Evolutionary conservation across 2,888 invertebrate species (phyloP), one percentile per base, ranked within the genome.

Genomic region (Prosapia bicincta): DNA sequence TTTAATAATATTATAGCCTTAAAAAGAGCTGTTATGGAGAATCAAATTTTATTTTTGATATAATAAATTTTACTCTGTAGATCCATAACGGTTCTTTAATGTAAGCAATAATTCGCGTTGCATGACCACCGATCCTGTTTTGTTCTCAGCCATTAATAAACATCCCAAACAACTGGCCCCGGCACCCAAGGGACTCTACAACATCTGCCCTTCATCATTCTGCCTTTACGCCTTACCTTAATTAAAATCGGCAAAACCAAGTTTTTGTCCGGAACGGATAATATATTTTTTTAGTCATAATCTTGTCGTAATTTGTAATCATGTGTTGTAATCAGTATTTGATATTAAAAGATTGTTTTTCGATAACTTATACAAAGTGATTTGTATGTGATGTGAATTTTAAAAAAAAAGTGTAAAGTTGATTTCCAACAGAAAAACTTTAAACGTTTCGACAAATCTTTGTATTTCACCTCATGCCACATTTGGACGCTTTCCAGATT

Each of bases 241-340:
- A 20, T 67, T 67, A 38, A 38, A 72, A 73, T 73, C 69, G 67
- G 26, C 67, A 73, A 73, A 73, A 67, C 73, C 68, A 66, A 25
- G 73, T 73, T 73, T 73, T 73, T 67, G 73, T 26, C 68, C 66
- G 43, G n/a, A 67, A 26, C 26, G 26, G 43, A 73, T 25, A 74
- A 65, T 70, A 79, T 79, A 77, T 78, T 79, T 79, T 81, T 78
- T 79, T 75, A 67, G 68, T 73, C 70, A 71, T 75, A 70, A 70
- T 75, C 66, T 71, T 75, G 66, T 75, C 71, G 71, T 75, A 71
- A 70, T 75, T 75, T 67, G 70, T 75, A 71, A 26, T 75, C 67
- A 66, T 71, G 43, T 71, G 30, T 75, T 66, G 70, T 30, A 71
- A 71, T 75, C 32, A 66, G 30, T 69, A 25, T 43, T 32, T 25